Evolutionary conservation across 1,140 invertebrate species (phyloP).

Genomic region (Rhagoletis zephyria): DNA sequence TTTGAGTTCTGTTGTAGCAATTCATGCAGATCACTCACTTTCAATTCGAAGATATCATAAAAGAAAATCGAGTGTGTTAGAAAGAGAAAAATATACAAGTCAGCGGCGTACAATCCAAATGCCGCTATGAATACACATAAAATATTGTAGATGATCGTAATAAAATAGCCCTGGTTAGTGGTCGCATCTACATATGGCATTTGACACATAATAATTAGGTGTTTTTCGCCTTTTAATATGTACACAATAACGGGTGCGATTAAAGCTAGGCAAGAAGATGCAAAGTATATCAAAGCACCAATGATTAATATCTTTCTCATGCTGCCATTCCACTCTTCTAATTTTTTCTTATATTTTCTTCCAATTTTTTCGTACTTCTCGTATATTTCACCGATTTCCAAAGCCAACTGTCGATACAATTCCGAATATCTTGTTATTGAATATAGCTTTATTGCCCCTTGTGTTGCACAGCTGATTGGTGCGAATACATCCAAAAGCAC

Average conservation of each 20-base stretch:
- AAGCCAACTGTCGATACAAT: constrained; percentile 6
- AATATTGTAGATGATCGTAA: not conserved
- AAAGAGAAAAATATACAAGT: constrained; percentile 34
- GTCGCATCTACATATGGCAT: constrained; percentile 37
- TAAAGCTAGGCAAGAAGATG: not conserved
- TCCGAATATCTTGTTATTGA: not conserved
- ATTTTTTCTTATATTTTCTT: not conserved
- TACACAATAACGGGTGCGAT: not conserved
- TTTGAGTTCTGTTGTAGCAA: not conserved
- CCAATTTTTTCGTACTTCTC: not conserved
- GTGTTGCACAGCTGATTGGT: not conserved
- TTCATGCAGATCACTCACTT: constrained; percentile 32
- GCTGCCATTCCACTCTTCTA: not conserved
- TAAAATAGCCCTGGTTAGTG: constrained; percentile 38
- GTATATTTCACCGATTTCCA: not conserved
- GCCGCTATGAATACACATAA: constrained; percentile 1
- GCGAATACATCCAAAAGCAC: constrained; percentile 26
- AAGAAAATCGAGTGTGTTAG: constrained; percentile 31
- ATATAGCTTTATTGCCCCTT: not conserved
- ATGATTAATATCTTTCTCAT: not conserved
- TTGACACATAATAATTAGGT: constrained; percentile 24
- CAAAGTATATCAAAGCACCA: not conserved
- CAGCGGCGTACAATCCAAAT: constrained; percentile 37
- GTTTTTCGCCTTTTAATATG: constrained; percentile 2
- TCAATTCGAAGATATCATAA: constrained; percentile 43